These are phyloP conservation scores for Heliocidaris erythrogramma DNA, from an alignment of 35 echinoderm and acorn worm species.

Conservation along the genomic window DNA sequence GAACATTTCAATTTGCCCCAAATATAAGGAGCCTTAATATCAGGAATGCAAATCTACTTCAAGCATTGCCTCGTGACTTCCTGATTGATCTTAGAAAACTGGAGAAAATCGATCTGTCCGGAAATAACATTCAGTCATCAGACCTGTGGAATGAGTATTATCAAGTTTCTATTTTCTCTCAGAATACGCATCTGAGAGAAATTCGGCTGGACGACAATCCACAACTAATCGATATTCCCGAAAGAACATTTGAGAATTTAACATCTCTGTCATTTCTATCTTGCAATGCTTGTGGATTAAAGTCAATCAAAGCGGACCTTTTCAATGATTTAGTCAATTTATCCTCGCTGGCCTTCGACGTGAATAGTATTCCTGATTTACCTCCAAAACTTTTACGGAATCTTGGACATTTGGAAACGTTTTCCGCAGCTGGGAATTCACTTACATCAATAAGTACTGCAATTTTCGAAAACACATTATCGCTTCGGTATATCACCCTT, in stretches of 20 bases:
- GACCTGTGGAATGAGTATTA: slow-evolving; percentile 31
- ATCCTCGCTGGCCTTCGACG: not conserved
- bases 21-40: slow-evolving; percentile 5
- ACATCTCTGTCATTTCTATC: not conserved
- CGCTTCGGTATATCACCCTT: not conserved
- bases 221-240: not conserved
- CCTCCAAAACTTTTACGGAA: not conserved
- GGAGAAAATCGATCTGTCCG: not conserved
- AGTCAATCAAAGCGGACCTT: not conserved
- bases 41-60: not conserved
- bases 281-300: not conserved
- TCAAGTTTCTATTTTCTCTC: slow-evolving; percentile 15
- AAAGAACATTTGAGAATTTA: not conserved
- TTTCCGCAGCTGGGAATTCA: slow-evolving; percentile 23
- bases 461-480: slow-evolving; percentile 14
- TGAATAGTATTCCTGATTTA: not conserved
- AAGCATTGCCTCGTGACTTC: not conserved
- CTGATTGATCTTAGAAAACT: not conserved
- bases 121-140: not conserved
- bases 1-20: not conserved
- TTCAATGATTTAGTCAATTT: not conserved
- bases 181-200: slow-evolving; percentile 13
- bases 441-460: not conserved
- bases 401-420: not conserved
- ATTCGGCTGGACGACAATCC: slow-evolving; percentile 30